Evolutionary conservation across 2,888 invertebrate genomes (phyloP).

Genomic region (Phortica okadai): DNA sequence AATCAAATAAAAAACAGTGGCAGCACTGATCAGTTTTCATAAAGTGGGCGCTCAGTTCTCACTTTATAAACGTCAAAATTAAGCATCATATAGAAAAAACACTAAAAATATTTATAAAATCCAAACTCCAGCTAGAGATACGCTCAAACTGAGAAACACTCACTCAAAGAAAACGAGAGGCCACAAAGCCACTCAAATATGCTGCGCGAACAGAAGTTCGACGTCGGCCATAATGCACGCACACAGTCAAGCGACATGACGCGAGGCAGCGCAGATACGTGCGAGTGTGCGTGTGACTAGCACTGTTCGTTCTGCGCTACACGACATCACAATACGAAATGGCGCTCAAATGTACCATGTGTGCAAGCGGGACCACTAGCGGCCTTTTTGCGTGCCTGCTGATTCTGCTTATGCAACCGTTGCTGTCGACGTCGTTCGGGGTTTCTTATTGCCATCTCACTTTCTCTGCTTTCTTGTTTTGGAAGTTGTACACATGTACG

Average conservation of each 20-base stretch:
- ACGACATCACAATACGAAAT: constrained; percentile 18
- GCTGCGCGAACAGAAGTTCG: constrained; percentile 39
- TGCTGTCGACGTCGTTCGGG: constrained; percentile 34
- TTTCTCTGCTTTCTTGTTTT: constrained; percentile 48
- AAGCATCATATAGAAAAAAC: constrained; percentile 59
- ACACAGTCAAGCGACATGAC: constrained; percentile 33
- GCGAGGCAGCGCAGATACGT: background rate
- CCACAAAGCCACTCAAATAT: constrained; percentile 45
- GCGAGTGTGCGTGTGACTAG: constrained; percentile 21
- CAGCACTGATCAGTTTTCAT: no score
- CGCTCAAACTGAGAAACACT: constrained; percentile 47
- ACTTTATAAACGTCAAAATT: constrained; percentile 69
- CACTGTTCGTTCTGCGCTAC: constrained; percentile 15
- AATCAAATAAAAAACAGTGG: no score
- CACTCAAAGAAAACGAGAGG: constrained; percentile 16
- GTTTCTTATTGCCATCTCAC: constrained; percentile 64
- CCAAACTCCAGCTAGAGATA: constrained; percentile 43
- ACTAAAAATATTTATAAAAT: constrained; percentile 59
- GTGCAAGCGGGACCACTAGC: constrained; percentile 58
- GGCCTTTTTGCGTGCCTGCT: constrained; percentile 29
- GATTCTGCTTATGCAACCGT: constrained; percentile 8
- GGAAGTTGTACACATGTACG: constrained; percentile 30
- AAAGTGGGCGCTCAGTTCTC: constrained; percentile 56
- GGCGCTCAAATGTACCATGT: constrained; percentile 21
- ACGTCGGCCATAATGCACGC: constrained; percentile 64